Conservation (phyloP, 2,113 vertebrate genomes). For the Noctilio leporinus region DNA sequence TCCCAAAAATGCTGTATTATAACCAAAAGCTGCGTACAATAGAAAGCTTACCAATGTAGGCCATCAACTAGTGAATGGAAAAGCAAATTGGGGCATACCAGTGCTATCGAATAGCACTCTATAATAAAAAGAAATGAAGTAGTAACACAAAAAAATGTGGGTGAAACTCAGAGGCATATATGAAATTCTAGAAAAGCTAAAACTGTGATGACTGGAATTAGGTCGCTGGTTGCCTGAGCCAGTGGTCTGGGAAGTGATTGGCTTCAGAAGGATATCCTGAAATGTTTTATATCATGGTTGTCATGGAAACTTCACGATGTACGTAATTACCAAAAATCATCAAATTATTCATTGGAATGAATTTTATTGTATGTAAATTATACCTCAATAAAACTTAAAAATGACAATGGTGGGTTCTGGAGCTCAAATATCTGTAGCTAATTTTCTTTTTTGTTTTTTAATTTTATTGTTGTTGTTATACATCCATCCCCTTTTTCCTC, state of each 20-base stretch:
- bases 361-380: background rate
- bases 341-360: background rate
- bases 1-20: background rate
- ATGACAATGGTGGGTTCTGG: background rate
- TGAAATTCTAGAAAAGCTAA: background rate
- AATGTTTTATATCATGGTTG: background rate
- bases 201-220: background rate
- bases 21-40: background rate
- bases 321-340: background rate
- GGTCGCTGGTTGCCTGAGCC: background rate
- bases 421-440: background rate
- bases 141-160: background rate
- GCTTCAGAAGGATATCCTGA: background rate
- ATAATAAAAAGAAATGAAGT: background rate
- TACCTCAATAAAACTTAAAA: background rate
- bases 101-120: background rate
- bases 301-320: background rate
- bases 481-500: too few relatives aligned
- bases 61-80: background rate
- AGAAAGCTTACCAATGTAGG: background rate
- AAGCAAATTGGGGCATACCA: background rate
- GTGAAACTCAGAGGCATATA: background rate
- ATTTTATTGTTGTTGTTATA: too few relatives aligned
- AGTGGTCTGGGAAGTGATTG: background rate
- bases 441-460: background rate